Evolutionary conservation across 2,888 invertebrate species (phyloP).

Genomic region (Clepsis dumicolana): DNA sequence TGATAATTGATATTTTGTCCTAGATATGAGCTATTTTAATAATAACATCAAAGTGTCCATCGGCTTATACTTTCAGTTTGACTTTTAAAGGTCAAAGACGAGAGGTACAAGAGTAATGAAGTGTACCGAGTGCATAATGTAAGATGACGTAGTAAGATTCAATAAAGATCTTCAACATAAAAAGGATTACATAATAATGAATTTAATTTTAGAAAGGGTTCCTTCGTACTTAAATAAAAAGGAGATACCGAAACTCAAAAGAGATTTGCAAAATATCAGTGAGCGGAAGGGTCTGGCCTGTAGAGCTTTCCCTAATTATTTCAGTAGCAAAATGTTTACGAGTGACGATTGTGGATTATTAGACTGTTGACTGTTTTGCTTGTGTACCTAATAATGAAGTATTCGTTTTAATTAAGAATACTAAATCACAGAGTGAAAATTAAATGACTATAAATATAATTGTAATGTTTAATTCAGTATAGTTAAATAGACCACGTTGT

Average conservation of each 20-base stretch:
- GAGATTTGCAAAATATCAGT: constrained; percentile 3
- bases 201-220: background rate
- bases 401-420: too few species aligned
- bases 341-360: background rate
- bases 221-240: constrained; percentile 2
- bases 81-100: constrained; percentile 17
- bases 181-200: background rate
- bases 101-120: background rate
- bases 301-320: constrained; percentile 1
- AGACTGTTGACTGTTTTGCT: constrained; percentile 2
- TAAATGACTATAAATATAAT: too few species aligned
- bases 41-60: constrained; percentile 3
- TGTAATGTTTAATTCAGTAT: too few species aligned
- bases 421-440: too few species aligned
- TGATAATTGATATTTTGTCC: background rate
- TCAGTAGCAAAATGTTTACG: background rate
- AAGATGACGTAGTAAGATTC: background rate
- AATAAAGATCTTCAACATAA: background rate
- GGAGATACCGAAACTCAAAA: background rate
- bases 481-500: too few species aligned
- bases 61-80: background rate
- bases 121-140: constrained; percentile 9
- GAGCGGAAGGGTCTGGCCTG: constrained; percentile 1
- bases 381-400: background rate
- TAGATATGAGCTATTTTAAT: background rate